These are phyloP conservation scores for Megalonaias nervosa DNA, from an alignment of 1,140 invertebrate species.

Conservation along the genomic window DNA sequence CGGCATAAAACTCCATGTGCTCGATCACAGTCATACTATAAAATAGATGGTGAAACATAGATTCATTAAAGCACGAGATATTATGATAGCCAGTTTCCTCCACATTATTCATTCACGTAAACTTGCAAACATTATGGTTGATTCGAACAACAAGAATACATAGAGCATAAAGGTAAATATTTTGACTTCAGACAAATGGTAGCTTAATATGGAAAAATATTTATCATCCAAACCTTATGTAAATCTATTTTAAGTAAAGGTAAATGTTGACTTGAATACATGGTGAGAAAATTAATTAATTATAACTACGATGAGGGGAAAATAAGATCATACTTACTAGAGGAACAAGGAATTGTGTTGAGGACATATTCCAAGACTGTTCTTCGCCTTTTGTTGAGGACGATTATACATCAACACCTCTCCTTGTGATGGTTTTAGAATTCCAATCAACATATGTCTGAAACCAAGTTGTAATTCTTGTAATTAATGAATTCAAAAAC, in stretches of 20 bases:
- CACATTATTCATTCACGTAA: too few relatives aligned
- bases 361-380: conserved; percentile 77
- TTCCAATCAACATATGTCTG: conserved; percentile 86
- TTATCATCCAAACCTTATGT: too few relatives aligned
- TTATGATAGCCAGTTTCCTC: neutral
- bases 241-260: too few relatives aligned
- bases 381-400: conserved; percentile 73
- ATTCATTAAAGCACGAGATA: neutral
- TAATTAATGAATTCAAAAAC: neutral
- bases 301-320: too few relatives aligned
- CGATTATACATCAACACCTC: conserved; percentile 86
- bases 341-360: conserved; percentile 79
- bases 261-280: too few relatives aligned
- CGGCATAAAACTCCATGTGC: conserved; percentile 69
- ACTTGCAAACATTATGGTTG: too few relatives aligned
- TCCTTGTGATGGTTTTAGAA: conserved; percentile 80
- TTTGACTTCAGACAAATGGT: too few relatives aligned
- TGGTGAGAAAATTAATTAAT: too few relatives aligned
- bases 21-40: conserved; percentile 71
- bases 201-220: too few relatives aligned
- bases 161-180: too few relatives aligned
- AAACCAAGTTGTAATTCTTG: conserved; percentile 14
- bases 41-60: neutral
- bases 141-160: too few relatives aligned
- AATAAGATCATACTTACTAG: conserved; percentile 66